Evolutionary conservation across 2,797 vertebrate species (phyloP), one percentile per base, ranked within the genome.

Genomic region (Delichon dasypus): DNA sequence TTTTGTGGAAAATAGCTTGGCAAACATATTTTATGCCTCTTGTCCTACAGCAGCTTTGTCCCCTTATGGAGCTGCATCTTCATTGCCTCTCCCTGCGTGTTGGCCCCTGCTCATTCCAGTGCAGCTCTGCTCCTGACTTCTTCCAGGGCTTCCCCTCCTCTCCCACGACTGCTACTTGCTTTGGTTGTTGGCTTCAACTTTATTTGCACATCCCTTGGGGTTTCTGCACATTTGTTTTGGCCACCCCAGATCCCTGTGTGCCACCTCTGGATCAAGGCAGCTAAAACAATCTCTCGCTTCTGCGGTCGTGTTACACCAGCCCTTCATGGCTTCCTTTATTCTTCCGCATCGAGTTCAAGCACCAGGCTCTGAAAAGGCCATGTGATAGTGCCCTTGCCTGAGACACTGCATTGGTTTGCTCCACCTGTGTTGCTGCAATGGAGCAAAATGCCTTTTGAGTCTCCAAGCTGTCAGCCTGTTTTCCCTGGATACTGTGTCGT

Each of bases 21-120:
- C 34, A 60, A 25, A 48, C 3, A 0, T 68, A 47, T 81, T 67
- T 81, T 67, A 18, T 57, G 38, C 29, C 47, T 65, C 50, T 44
- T 66, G 16, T 73, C 27, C 50, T 61, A 2, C 32, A 66, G 61
- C 68, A 83, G 8, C n/a, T 79, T 18, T 42, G 12, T 64, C 21
- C 13, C 26, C 5, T 27, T 53, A 23, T 0, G 0, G 1, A 77
- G 30, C 58, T 38, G 9, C 2, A 5, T 42, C 45, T 55, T 48
- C 30, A 13, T 48, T 62, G 8, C 27, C 0, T 1, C 21, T 68
- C 34, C 55, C n/a, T 19, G 5, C 0, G 0, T 0, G 0, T 19
- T 0, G 0, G 11, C 11, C 22, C 45, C 26, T 3, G 1, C 3
- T 0, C 0, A 0, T 64, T 83, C 13, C 23, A 9, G 26, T 11